These are phyloP conservation scores for Saguinus imperator DNA, from an alignment of 2,113 vertebrate genomes.

Conservation along the genomic window DNA sequence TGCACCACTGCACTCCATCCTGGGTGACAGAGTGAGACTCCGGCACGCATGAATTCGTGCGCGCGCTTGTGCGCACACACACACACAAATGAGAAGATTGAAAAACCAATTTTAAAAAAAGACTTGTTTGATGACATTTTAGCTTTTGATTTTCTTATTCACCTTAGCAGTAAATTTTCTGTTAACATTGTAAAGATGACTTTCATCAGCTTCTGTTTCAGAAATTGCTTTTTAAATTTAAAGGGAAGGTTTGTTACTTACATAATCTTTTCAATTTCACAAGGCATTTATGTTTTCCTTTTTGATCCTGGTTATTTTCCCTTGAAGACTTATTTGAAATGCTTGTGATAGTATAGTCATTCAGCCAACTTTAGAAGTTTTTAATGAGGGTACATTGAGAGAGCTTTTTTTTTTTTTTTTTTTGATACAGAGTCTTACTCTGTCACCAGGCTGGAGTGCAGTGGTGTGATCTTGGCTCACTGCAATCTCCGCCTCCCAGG, in stretches of 20 bases:
- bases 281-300: neutral
- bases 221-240: slow-evolving; percentile 28
- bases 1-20: too few relatives aligned
- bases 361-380: neutral
- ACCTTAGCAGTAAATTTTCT: slow-evolving; percentile 24
- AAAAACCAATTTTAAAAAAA: slow-evolving; percentile 29
- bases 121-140: slow-evolving; percentile 19
- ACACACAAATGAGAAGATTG: neutral
- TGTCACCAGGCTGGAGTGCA: too few relatives aligned
- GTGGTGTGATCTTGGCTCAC: too few relatives aligned
- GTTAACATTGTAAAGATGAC: neutral
- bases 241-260: neutral
- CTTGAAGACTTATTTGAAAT: neutral
- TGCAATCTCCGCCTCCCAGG: too few relatives aligned
- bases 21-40: too few relatives aligned
- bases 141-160: slow-evolving; percentile 13
- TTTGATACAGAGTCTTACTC: too few relatives aligned
- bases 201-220: slow-evolving; percentile 31
- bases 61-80: too few relatives aligned
- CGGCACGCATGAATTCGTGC: too few relatives aligned
- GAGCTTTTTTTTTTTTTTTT: too few relatives aligned
- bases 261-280: neutral
- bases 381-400: neutral
- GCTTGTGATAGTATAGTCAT: neutral
- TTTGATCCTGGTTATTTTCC: neutral